These are phyloP conservation scores for Aurelia aurita complex sp. Pacific DNA, from an alignment of 30 jellyfish, hydroid and myxozoan genomes.

Conservation along the genomic window DNA sequence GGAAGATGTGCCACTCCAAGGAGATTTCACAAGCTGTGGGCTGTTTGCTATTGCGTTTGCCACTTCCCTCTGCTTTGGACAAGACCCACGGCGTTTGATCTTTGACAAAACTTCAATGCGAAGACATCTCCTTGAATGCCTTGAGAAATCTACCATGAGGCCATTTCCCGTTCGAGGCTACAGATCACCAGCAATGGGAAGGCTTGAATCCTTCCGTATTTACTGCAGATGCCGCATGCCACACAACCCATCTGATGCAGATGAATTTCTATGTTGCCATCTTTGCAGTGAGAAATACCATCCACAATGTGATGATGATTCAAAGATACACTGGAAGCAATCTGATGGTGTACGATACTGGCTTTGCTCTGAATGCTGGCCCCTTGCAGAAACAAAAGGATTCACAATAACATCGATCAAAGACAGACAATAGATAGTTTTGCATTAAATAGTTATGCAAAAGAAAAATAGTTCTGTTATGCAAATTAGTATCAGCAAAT, in stretches of 20 bases:
- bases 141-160: slow-evolving; percentile 5
- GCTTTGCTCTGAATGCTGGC: slow-evolving; percentile 42
- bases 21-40: slow-evolving; percentile 22
- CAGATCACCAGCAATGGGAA: slow-evolving; percentile 6
- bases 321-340: slow-evolving; percentile 10
- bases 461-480: no score
- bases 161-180: slow-evolving; percentile 12
- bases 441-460: no score
- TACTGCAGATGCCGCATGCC: slow-evolving; percentile 25
- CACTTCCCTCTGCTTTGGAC: slow-evolving; percentile 1
- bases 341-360: slow-evolving; percentile 3
- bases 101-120: slow-evolving; percentile 7
- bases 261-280: slow-evolving; percentile 9
- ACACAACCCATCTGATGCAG: neutral
- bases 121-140: slow-evolving; percentile 12
- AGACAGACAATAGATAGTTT: neutral
- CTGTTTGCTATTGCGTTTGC: slow-evolving; percentile 9
- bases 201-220: slow-evolving; percentile 13
- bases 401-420: neutral
- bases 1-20: slow-evolving; percentile 24
- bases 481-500: no score
- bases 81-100: slow-evolving; percentile 2
- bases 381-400: slow-evolving; percentile 17
- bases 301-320: slow-evolving; percentile 22
- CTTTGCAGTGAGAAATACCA: slow-evolving; percentile 16